Evolutionary conservation across 2,888 invertebrate genomes (phyloP).

Genomic region (Tupiocoris notatus): DNA sequence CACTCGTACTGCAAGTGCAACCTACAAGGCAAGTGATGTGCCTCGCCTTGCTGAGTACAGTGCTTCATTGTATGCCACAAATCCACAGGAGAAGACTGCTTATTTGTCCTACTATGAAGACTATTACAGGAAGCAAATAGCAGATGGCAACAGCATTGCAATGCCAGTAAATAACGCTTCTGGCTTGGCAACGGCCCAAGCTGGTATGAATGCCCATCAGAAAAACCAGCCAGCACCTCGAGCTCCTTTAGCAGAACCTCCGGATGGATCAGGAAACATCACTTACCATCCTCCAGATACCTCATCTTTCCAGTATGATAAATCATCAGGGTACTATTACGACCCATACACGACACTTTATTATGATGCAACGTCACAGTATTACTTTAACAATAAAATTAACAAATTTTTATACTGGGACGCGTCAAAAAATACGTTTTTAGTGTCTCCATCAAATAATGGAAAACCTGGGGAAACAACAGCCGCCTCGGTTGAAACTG

Average conservation of each 20-base stretch:
- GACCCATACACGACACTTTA: conserved; percentile 90
- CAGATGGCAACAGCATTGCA: conserved; percentile 55
- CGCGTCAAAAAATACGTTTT: conserved; percentile 58
- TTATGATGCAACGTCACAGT: conserved; percentile 93
- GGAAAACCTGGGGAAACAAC: conserved; percentile 14
- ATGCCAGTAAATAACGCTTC: conserved; percentile 58
- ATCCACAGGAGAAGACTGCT: conserved; percentile 67
- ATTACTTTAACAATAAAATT: conserved; percentile 90
- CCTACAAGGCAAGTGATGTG: conserved; percentile 66
- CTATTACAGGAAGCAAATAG: conserved; percentile 67
- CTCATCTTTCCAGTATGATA: conserved; percentile 89
- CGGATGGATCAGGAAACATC: conserved; percentile 50
- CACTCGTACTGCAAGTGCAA: conserved; percentile 45
- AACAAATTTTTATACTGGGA: conserved; percentile 97
- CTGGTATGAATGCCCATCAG: conserved; percentile 69
- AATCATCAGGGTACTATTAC: conserved; percentile 93
- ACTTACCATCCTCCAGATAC: conserved; percentile 71
- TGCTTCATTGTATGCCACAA: conserved; percentile 71
- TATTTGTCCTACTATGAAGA: conserved; percentile 71
- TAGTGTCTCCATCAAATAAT: conserved; percentile 53
- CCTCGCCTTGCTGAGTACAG: conserved; percentile 73
- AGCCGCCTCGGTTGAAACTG: conserved; percentile 50
- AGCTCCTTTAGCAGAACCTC: conserved; percentile 46
- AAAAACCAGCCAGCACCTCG: conserved; percentile 53
- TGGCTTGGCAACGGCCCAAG: conserved; percentile 85